Base-by-base conservation (phyloP, 2,113 vertebrate genomes). In the Plestiodon gilberti region DNA sequence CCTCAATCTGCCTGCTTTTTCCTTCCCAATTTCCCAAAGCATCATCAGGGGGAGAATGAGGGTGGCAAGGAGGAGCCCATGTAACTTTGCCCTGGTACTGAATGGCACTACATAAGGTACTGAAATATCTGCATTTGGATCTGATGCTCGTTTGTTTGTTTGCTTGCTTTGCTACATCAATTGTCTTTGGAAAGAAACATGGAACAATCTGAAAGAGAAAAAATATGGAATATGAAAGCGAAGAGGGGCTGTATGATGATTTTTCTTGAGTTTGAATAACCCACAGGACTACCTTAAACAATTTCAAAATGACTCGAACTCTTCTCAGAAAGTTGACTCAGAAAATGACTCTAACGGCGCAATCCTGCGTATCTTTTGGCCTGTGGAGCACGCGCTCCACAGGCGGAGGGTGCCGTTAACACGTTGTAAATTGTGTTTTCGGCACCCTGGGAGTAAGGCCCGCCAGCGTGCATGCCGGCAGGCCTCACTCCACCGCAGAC, bases 61-160 rank as follows among this genome's bases (percentile, higher is more conserved):
- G 43, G 43, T 48, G 43, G 4, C 43, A 48, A 48, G 43, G 43
- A 48, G 43, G 8, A 48, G 43, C 43, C 43, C 4, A 8, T 48
- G 43, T 48, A 48, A 48, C 8, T 48, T 48, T 48, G 43, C 43
- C 43, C 25, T 28, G 2, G 28, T 65, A 23, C 11, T 62, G 23
- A 62, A 3, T n/a, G 69, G 4, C 8, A 22, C 0, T 1, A 23
- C 0, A 20, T 20, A 28, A 35, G 57, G 40, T 15, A 3, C 0
- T 1, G 0, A 2, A 52, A 18, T 0, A 11, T 0, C 0, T 17
- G 0, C 0, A 70, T 81, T 64, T 0, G 6, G 20, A 22, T 2
- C 28, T 65, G 30, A 15, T 14, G 28, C 8, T 38, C 20, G 0
- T 59, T 81, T 22, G 43, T 48, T 4, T 48, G 43, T 48, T 48